Base-by-base conservation (phyloP, 2,888 invertebrate species). In the Cryptocephalus primarius region DNA sequence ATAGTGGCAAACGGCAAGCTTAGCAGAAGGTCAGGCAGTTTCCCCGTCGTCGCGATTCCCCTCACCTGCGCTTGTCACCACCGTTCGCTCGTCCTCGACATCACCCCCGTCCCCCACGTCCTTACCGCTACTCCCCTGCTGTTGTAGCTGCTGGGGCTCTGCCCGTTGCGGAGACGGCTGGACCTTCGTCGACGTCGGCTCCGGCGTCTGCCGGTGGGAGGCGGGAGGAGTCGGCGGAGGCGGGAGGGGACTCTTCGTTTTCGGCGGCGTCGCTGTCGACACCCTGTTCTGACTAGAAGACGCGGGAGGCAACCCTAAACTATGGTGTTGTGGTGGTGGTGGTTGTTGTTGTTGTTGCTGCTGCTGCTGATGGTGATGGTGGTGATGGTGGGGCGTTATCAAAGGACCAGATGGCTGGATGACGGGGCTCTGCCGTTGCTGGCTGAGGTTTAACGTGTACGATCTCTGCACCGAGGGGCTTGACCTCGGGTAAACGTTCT, bases 401-500 rank as follows among this genome's bases (percentile, higher is more conserved):
- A 42, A 3, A 4, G 69, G 69, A 41, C 68, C 66, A 38, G 68
- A 68, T n/a, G 69, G 68, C 49, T 67, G 69, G 12, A 70, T 66
- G n/a, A 68, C 61, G n/a, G 71, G 67, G 33, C 66, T 62, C 48
- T 67, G 66, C 42, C 66, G 61, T 22, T 22, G 22, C 50, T 66
- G 66, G 34, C 62, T 60, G 48, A 67, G 55, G 49, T 65, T 67
- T 45, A 65, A 55, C 39, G 65, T 60, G 52, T 67, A 67, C 32
- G 60, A 13, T 71, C 78, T 55, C 72, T 79, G 68, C 70, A 78
- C 49, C 33, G 58, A 77, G 56, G 64, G 78, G 73, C 62, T 77
- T 69, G 65, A 78, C 70, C 77, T 75, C 68, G 63, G 66, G 40
- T 65, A 57, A 9, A 63, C 55, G 50, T 62, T 64, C 36, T 59